phyloP scores from a whole-genome alignment of 2,113 vertebrate species.

The Rhea pennata region DNA sequence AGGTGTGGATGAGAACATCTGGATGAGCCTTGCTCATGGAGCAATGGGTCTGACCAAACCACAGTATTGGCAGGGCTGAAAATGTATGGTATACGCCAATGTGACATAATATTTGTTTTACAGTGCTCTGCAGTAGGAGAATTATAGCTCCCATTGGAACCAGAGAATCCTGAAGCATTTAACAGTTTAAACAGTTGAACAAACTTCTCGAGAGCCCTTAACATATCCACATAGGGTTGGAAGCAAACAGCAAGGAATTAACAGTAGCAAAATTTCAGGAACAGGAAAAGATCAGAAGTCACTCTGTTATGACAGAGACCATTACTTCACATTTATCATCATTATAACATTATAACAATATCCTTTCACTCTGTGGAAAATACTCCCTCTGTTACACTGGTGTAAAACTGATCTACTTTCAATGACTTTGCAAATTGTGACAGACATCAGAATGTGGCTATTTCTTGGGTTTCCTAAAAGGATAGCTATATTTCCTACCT shows the following conservation, averaged over 20 bases:
- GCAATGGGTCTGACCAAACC: not conserved
- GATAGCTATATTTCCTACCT: not conserved
- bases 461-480: not conserved
- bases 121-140: not conserved
- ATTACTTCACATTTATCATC: not conserved
- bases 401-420: not conserved
- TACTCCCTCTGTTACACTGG: not conserved
- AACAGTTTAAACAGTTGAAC: slow-evolving; percentile 40
- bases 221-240: not conserved
- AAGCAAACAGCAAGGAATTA: not conserved
- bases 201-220: slow-evolving; percentile 22
- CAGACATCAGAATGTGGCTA: not conserved
- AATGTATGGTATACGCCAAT: not conserved
- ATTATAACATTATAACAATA: not conserved
- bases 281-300: not conserved
- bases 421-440: not conserved
- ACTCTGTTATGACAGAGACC: not conserved
- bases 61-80: slow-evolving; percentile 5
- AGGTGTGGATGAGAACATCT: slow-evolving; percentile 13
- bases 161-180: not conserved
- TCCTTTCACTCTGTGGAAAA: not conserved
- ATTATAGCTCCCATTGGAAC: not conserved
- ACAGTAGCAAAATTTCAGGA: not conserved
- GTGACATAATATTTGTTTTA: slow-evolving; percentile 39
- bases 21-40: not conserved